phyloP scores from a whole-genome alignment of 2,888 invertebrate genomes.

The Xestia sexstrigata region DNA sequence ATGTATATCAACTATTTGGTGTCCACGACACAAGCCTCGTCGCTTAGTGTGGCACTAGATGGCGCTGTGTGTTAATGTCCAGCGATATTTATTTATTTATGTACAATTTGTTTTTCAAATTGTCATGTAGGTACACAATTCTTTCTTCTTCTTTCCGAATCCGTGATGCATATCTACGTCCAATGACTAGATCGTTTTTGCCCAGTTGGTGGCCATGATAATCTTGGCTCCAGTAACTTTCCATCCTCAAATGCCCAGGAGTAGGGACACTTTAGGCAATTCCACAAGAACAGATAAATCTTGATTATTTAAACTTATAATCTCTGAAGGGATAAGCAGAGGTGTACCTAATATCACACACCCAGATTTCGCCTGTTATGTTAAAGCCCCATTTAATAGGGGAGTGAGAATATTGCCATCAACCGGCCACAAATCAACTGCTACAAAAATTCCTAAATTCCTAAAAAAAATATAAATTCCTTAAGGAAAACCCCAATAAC shows the following conservation, averaged over 20 bases:
- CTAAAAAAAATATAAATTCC: no score
- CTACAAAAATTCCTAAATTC: neutral
- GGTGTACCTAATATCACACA: neutral
- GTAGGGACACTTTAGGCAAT: no score
- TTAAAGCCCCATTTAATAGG: neutral
- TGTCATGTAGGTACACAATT: no score
- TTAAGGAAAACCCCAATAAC: neutral
- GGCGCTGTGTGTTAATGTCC: no score
- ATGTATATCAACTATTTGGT: no score
- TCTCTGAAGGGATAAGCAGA: neutral
- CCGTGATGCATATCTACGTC: neutral
- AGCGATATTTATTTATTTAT: no score
- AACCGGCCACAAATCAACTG: neutral
- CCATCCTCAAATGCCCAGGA: neutral
- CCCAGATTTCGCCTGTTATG: neutral
- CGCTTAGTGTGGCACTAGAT: no score
- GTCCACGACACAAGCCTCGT: no score
- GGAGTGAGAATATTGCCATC: neutral
- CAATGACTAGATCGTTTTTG: neutral
- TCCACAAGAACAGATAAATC: no score
- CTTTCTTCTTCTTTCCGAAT: no score
- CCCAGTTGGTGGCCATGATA: neutral
- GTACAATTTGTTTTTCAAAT: no score
- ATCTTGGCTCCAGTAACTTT: neutral
- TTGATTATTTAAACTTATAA: no score